Conservation (phyloP, 1,140 invertebrate species). For the Caerostris darwini region DNA sequence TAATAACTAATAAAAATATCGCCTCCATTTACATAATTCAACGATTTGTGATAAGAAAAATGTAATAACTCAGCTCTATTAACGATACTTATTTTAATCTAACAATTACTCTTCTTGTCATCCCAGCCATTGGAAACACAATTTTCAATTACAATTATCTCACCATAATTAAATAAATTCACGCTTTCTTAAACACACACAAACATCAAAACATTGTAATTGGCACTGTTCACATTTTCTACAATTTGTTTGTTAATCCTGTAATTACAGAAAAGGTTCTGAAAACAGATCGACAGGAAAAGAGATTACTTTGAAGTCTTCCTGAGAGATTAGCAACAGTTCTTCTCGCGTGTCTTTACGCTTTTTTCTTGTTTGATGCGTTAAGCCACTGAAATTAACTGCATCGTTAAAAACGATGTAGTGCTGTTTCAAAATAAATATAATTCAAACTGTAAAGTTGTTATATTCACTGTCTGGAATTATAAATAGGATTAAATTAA, state of each 20-base stretch:
- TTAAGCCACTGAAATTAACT: conserved; percentile 10
- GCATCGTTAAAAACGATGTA: not conserved
- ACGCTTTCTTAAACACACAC: not conserved
- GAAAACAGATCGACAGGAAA: not conserved
- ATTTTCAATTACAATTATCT: not conserved
- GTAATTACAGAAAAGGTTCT: conserved; percentile 2
- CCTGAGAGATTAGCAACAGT: not conserved
- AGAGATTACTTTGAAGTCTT: conserved; percentile 11
- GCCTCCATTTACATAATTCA: too few relatives aligned
- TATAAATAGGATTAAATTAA: too few relatives aligned
- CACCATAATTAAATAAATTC: conserved; percentile 18
- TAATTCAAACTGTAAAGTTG: not conserved
- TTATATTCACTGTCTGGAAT: not conserved
- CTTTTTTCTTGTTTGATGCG: not conserved
- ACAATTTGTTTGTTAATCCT: not conserved
- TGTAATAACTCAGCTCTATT: too few relatives aligned
- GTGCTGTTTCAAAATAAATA: not conserved
- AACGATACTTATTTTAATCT: too few relatives aligned
- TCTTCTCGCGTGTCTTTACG: not conserved
- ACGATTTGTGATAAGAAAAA: too few relatives aligned
- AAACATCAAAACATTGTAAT: not conserved
- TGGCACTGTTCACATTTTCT: not conserved
- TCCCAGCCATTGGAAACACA: too few relatives aligned
- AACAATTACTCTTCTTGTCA: too few relatives aligned
- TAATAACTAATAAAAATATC: too few relatives aligned